Conservation (phyloP, 2,888 invertebrate genomes). For the Orchesellides sinensis region DNA sequence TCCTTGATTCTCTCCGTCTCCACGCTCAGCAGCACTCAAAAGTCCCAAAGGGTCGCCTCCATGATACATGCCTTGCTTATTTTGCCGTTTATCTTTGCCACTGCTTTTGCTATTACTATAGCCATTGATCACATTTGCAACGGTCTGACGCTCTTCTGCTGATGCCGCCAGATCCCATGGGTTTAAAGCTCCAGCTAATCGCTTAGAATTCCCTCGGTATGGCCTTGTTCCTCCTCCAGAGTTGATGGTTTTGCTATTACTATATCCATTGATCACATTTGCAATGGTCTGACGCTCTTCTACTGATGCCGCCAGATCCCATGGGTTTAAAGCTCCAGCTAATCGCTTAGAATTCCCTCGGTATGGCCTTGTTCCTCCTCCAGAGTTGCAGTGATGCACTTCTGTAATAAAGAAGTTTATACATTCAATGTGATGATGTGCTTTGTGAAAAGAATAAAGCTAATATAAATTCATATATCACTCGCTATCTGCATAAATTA, state of each 20-base stretch:
- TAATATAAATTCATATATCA: not conserved
- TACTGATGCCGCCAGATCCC: slow-evolving; percentile 62
- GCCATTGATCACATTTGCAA: slow-evolving; percentile 70
- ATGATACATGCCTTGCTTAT: slow-evolving; percentile 24
- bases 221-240: not conserved
- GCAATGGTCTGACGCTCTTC: slow-evolving; percentile 69
- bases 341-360: slow-evolving; percentile 54
- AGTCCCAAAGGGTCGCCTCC: slow-evolving; percentile 40
- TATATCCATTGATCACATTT: slow-evolving; percentile 68
- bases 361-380: not conserved
- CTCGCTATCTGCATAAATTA: too few species aligned
- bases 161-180: slow-evolving; percentile 65
- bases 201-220: slow-evolving; percentile 48
- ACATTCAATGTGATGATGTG: slow-evolving; percentile 14
- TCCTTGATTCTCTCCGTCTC: not conserved
- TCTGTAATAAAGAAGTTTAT: too few species aligned
- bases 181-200: slow-evolving; percentile 52
- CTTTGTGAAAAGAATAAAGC: not conserved
- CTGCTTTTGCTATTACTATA: slow-evolving; percentile 12
- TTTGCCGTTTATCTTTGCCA: slow-evolving; percentile 64
- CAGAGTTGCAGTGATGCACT: too few species aligned
- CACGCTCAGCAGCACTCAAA: slow-evolving; percentile 32
- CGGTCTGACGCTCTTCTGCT: slow-evolving; percentile 68
- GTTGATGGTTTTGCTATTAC: slow-evolving; percentile 1
- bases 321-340: slow-evolving; percentile 56